Evolutionary conservation across 1,140 invertebrate genomes (phyloP), one percentile per base, ranked within the genome.

Genomic region (Amyelois transitella): DNA sequence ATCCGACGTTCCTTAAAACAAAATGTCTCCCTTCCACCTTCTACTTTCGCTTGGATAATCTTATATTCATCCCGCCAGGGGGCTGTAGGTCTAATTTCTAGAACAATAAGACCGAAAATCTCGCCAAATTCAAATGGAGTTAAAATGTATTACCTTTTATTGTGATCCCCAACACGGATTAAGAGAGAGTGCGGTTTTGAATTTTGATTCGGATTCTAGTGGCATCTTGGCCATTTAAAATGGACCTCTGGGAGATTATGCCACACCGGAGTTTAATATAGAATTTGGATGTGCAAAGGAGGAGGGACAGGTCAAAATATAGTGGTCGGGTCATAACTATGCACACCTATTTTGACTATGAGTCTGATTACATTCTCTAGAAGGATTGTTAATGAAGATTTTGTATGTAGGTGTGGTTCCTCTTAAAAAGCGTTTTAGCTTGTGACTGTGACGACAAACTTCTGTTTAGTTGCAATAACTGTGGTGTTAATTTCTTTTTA

Each of bases 131-230:
- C 22, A 25, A 28, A 51, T 58, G 62, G 75, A 85, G 80, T 86
- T 81, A 80, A 84, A 88, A 88, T 88, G 81, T 88, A 88, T 88
- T 88, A 86, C 81, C 81, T 88, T 87, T 88, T 86, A 88, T 86
- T 88, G 82, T 88, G 82, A 83, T 81, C 85, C 80, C 83, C 81
- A 85, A 85, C 81, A 79, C 80, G 82, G 85, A 86, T 86, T 86
- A 86, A 85, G 81, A 85, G 82, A 78, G 81, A 72, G 74, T 80
- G 82, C 81, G 82, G 85, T 86, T 88, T 88, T 86, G 85, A 88
- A 88, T 88, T 88, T 81, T 86, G 85, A 88, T 88, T 88, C 72
- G 84, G 75, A 83, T 82, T 82, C 80, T 82, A 81, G 72, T 71
- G 55, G 68, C 57, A 58, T 62, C 65, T 61, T 69, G 72, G 54